Base-by-base conservation (phyloP, 2,888 invertebrate species). In the Suillia variegata region DNA sequence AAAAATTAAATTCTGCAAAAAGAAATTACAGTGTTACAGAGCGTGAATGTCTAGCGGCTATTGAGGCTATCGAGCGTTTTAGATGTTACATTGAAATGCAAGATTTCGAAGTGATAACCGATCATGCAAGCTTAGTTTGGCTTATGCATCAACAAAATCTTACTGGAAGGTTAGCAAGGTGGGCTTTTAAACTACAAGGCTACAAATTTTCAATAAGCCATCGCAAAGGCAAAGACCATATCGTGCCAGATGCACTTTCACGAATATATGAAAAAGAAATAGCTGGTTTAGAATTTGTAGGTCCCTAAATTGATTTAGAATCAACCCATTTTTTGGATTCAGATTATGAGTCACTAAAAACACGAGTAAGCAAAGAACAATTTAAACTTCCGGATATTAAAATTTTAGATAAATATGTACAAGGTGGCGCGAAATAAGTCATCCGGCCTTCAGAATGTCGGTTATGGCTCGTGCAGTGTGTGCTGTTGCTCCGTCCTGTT, bases 201-300 rank as follows among this genome's bases (percentile, higher is more conserved):
- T 72, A 42, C 54, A 62, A 61, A 68, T 5, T 42, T 59, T n/a
- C 52, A 6, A 53, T 58, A 1, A 47, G 47, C 8, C 70, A 74
- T 56, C 63, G 71, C 22, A 67, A 62, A 49, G 71, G 69, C 1
- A 59, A 58, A 8, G 45, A 55, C 1, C 61, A 70, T 59, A 45
- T 63, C 2, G 67, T 73, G 1, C 67, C 70, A 0, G 72, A 73
- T 61, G 66, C 69, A 4, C 48, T 68, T 1, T 67, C 65, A n/a
- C 31, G 67, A 51, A 56, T 61, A 18, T 47, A 26, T 15, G 18
- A 3, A 4, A 54, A 54, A 2, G 58, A 57, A 18, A 42, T 57
- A 26, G 26, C 6, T 10, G 26, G 6, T 26, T 6, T 26, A 5
- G 26, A 26, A 26, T 5, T 6, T 6, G 26, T 26, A 26, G 26